Percentiles rank a stretch among this genome's conserved stretches.
Evolutionary conservation across 2,113 vertebrate genomes (phyloP).

Genomic region (Dolichotis patagonum): DNA sequence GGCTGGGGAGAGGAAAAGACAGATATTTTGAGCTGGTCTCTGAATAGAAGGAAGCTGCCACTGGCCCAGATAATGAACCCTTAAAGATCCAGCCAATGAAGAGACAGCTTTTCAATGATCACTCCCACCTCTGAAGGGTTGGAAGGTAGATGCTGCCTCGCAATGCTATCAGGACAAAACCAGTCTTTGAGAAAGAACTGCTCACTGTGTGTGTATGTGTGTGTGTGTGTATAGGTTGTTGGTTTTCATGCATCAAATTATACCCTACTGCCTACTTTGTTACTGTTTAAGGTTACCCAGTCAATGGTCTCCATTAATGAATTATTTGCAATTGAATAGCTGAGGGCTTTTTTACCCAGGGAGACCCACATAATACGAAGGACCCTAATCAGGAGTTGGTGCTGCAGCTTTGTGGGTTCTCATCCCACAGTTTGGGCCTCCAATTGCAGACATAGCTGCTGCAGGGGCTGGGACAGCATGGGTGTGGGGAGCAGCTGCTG

Average conservation of each 20-base stretch:
- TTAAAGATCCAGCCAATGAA: neutral
- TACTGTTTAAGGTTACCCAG: neutral
- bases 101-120: neutral
- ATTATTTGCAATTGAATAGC: neutral
- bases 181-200: neutral
- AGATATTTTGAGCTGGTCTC: neutral
- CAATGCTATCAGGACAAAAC: neutral
- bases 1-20: neutral
- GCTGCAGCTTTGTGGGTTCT: neutral
- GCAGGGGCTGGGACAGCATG: accelerated
- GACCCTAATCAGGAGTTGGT: neutral
- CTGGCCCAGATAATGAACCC: neutral
- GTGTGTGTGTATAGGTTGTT: neutral
- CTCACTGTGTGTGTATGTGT: neutral
- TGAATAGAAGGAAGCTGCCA: neutral
- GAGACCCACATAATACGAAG: neutral
- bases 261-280: neutral
- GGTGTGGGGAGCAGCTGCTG: neutral
- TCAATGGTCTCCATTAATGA: neutral
- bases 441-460: neutral
- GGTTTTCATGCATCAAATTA: neutral
- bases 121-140: accelerated
- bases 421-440: neutral
- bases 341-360: neutral
- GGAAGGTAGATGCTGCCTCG: neutral